These are phyloP conservation scores for Pantherophis alleghaniensis DNA, from an alignment of 2,797 vertebrate species.

Conservation along the genomic window DNA sequence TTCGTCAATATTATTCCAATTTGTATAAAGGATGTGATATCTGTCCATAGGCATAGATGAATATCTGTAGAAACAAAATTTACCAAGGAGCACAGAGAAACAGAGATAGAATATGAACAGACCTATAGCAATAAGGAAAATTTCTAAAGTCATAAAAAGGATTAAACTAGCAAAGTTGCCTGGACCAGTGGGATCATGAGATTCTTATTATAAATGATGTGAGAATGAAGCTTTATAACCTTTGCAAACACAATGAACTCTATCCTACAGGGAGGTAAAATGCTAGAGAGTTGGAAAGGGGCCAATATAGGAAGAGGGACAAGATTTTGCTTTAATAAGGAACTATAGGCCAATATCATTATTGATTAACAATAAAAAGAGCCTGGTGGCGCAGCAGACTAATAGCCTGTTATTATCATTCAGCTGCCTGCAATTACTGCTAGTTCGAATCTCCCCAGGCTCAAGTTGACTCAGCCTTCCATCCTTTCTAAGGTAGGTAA, in stretches of 20 bases:
- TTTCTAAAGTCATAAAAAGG: not conserved
- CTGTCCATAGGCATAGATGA: not conserved
- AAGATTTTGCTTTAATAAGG: not conserved
- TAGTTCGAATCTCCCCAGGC: too few relatives aligned
- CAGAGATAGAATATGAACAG: too few relatives aligned
- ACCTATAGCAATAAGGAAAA: too few relatives aligned
- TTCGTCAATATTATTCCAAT: not conserved
- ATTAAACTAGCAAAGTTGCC: not conserved
- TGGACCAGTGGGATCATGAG: not conserved
- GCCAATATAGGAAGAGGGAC: not conserved
- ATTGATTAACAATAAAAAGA: not conserved
- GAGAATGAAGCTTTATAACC: not conserved
- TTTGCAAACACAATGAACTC: not conserved
- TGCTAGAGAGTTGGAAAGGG: not conserved
- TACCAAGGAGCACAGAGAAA: not conserved
- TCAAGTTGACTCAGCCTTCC: too few relatives aligned
- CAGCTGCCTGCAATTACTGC: too few relatives aligned
- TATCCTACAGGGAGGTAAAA: not conserved
- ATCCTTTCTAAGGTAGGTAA: too few relatives aligned
- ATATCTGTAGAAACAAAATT: not conserved
- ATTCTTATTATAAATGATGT: not conserved
- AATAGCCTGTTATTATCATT: too few relatives aligned
- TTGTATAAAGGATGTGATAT: not conserved
- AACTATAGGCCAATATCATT: not conserved
- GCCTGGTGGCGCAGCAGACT: too few relatives aligned